Evolutionary conservation across 2,797 vertebrate genomes (phyloP).

Genomic region (Anguilla obscura): DNA sequence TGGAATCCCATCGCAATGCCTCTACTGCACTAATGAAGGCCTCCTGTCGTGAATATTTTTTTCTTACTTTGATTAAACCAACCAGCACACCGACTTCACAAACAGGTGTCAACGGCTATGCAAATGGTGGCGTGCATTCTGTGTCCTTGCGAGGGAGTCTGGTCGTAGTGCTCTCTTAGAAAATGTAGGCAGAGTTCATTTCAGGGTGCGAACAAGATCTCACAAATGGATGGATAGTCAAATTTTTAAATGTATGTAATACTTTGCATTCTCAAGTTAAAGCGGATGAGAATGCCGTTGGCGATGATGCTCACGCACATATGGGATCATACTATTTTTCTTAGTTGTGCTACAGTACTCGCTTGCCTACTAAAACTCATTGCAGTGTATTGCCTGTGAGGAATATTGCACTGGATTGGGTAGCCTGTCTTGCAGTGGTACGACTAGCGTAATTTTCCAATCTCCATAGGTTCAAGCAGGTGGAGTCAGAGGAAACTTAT

Average conservation of each 20-base stretch:
- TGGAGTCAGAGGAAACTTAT: background rate
- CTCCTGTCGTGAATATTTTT: no score
- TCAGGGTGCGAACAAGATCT: no score
- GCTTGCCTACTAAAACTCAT: background rate
- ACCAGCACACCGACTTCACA: no score
- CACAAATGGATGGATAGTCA: no score
- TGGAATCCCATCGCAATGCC: no score
- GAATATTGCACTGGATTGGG: background rate
- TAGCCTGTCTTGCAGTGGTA: background rate
- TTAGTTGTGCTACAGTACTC: background rate
- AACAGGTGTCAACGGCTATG: no score
- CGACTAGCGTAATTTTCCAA: background rate
- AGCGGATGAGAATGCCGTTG: background rate
- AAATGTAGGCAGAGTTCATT: background rate
- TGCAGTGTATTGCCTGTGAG: background rate
- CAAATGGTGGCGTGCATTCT: no score
- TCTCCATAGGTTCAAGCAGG: background rate
- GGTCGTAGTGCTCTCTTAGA: background rate
- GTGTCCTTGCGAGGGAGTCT: background rate
- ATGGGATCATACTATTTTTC: background rate
- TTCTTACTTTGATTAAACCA: no score
- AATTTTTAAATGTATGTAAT: background rate
- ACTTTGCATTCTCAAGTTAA: conserved; percentile 12
- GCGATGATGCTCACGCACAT: background rate
- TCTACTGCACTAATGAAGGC: no score